phyloP scores from a whole-genome alignment of 2,113 vertebrate genomes.

The Otus sunia region DNA sequence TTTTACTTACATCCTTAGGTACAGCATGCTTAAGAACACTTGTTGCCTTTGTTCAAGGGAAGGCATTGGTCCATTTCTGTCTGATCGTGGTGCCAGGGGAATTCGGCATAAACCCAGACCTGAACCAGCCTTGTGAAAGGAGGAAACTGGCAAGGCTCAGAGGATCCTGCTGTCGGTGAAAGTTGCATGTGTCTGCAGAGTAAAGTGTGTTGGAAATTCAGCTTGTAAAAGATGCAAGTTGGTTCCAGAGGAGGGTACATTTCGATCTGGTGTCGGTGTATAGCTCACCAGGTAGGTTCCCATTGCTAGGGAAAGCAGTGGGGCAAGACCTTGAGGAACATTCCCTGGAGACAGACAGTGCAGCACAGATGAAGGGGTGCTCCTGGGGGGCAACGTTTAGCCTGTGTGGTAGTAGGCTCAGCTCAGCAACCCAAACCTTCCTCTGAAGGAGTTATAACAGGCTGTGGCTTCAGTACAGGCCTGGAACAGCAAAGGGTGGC shows the following conservation, averaged over 20 bases:
- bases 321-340: neutral
- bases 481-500: neutral
- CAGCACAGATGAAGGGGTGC: rapidly evolving
- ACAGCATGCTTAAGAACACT: neutral
- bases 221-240: rapidly evolving
- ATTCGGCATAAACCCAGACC: neutral
- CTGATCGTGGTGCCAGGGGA: rapidly evolving
- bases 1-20: neutral
- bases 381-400: rapidly evolving
- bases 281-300: neutral
- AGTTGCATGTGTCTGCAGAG: neutral
- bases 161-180: neutral
- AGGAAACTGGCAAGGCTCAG: neutral
- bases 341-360: neutral
- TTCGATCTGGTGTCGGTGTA: neutral
- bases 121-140: neutral
- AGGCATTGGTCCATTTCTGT: neutral
- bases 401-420: neutral
- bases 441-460: neutral
- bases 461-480: rapidly evolving
- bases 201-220: neutral
- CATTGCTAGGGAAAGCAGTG: neutral
- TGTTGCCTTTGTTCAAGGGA: neutral
- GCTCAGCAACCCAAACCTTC: neutral
- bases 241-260: neutral